Evolutionary conservation across 1,140 invertebrate species (phyloP), one percentile per base, ranked within the genome.

Genomic region (Arion vulgaris): DNA sequence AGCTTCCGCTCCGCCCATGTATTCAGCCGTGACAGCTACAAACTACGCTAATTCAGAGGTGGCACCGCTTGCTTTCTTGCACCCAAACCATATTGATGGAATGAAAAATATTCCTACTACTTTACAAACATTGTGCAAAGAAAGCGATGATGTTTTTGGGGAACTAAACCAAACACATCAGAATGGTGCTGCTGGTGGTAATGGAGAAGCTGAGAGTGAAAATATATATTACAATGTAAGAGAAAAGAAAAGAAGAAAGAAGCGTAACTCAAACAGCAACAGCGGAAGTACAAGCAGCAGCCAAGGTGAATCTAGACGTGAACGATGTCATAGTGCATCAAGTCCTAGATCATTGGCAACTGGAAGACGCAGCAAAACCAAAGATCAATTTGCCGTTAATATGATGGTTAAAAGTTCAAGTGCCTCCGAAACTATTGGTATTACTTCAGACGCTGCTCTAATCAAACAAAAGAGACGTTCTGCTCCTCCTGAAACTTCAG

Each of bases 1-100:
- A 19, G 85, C 85, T 39, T 79, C 85, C 9, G 85, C 85, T 0
- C 85, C 85, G 0, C 83, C 83, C n/a, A 34, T 84, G 17, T 51
- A 75, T 34, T 76, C 74, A n/a, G 78, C 23, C 9, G 78, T 71
- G 0, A 80, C 66, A 19, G 9, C 0, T 1, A 69, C 71, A 17
- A 66, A 57, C n/a, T 66, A 45, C 34, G 15, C 28, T 39, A 39
- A 36, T 28, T 4, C 53, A 11, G 13, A 28, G 17, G 51, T 36
- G 32, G 36, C 5, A 17, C 1, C 13, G 36, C 17, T 41, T 19
- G 17, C 51, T 19, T 62, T 57, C 19, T 19, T 66, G 1, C 76
- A 26, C 0, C 15, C 32, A 7, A 66, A 15, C 53, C 4, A 1
- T 0, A 49, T 53, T 17, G n/a, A 34, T 34, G 45, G 23, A 1